Conservation (phyloP, 1,140 invertebrate species). For the Lethrus apterus region DNA sequence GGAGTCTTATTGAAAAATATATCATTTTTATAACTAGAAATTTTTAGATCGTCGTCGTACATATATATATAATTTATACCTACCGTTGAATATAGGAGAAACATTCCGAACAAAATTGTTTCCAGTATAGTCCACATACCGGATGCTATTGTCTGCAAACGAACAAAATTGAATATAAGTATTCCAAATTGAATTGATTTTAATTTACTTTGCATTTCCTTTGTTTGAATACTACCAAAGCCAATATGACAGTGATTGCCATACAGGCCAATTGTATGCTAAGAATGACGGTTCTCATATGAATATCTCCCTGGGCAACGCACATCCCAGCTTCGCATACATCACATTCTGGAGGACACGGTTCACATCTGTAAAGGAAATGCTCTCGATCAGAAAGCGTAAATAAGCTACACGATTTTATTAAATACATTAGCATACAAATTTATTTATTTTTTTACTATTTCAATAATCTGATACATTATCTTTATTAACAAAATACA, state of each 20-base stretch:
- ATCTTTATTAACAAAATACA: too few species aligned
- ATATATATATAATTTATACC: constrained; percentile 39
- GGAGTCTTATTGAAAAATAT: too few species aligned
- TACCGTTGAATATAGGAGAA: constrained; percentile 79
- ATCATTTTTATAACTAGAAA: too few species aligned
- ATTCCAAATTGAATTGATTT: background rate
- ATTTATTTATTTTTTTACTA: too few species aligned
- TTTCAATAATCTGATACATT: too few species aligned
- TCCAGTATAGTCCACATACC: constrained; percentile 87
- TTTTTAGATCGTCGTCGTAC: background rate
- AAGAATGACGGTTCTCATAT: constrained; percentile 57
- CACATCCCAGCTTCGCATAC: constrained; percentile 48
- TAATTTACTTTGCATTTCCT: constrained; percentile 66
- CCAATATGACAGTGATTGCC: constrained; percentile 61
- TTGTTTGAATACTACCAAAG: constrained; percentile 62
- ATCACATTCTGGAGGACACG: constrained; percentile 50
- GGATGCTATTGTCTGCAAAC: constrained; percentile 65
- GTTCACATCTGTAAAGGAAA: constrained; percentile 47
- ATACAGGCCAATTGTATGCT: constrained; percentile 66
- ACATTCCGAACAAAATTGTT: constrained; percentile 74
- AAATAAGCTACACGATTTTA: background rate
- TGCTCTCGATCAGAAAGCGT: too few species aligned
- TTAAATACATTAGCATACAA: too few species aligned
- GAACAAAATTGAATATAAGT: background rate
- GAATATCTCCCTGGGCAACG: constrained; percentile 48